phyloP scores from a whole-genome alignment of 1,140 invertebrate species.

The Drosophila pectinifera region DNA sequence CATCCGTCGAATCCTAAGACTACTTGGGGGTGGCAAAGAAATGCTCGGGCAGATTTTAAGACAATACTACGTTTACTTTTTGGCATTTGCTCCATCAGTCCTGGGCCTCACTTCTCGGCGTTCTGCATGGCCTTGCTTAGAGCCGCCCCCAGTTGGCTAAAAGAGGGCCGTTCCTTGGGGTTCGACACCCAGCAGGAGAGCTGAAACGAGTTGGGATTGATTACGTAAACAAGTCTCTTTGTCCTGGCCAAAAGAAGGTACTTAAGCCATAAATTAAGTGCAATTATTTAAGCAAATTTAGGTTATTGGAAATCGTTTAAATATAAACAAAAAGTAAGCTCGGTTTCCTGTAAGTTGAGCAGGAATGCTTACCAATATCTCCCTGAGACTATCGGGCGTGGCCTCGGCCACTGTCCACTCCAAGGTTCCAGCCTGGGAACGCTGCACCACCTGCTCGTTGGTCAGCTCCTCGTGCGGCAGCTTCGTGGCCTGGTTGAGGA shows the following conservation, averaged over 20 bases:
- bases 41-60: conserved; percentile 23
- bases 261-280: not conserved
- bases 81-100: conserved; percentile 46
- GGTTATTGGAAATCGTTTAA: not conserved
- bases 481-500: conserved; percentile 90
- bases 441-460: conserved; percentile 91
- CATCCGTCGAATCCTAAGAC: conserved; percentile 33
- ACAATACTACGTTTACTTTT: conserved; percentile 49
- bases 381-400: conserved; percentile 88
- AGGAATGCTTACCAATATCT: conserved; percentile 87
- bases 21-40: conserved; percentile 20
- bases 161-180: conserved; percentile 88
- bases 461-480: conserved; percentile 93
- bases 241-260: conserved; percentile 1
- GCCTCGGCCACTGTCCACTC: conserved; percentile 88
- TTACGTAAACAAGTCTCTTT: not conserved
- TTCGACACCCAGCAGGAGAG: conserved; percentile 87
- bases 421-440: conserved; percentile 89
- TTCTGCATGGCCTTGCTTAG: conserved; percentile 83
- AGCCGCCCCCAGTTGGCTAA: conserved; percentile 84
- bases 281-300: not conserved
- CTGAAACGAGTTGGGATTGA: conserved; percentile 4
- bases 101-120: conserved; percentile 62
- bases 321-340: not conserved
- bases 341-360: no score